Evolutionary conservation across 2,797 vertebrate species (phyloP), one percentile per base, ranked within the genome.

Genomic region (Myotis pilosus): DNA sequence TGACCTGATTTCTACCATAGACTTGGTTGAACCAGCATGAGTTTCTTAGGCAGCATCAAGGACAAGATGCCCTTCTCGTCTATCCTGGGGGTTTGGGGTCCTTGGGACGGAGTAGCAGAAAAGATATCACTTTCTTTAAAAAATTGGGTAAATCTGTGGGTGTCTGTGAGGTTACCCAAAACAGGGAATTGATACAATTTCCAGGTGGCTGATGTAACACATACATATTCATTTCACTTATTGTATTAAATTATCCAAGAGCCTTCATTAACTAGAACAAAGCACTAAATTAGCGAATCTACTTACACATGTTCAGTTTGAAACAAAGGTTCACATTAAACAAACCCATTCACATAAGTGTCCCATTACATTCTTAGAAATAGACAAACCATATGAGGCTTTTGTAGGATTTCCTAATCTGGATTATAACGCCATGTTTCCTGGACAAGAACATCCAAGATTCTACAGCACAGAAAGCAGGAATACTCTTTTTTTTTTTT

Each of bases 1-100:
- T 94, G 94, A 96, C 94, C 87, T 84, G 30, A 49, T 72, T 94
- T 89, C 25, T 47, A 19, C 47, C 23, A 57, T 30, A 49, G 49
- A 72, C 44, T 95, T 88, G 57, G 41, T 85, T 75, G 41, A 72
- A 44, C 16, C 20, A 80, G 49, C 19, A 62, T 28, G 53, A 69
- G 6, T 33, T 87, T 12, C 62, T 92, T 15, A n/a, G 28, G 8
- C 38, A 38, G 20, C 20, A 76, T 57, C 25, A 49, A 47, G 81
- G 64, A 84, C 68, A 64, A 13, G 20, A 49, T 33, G 41, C 13
- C 17, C 17, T 69, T 44, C 74, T 55, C 8, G 68, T 69, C 17
- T 23, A 53, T 71, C 12, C 9, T 28, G 9, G 44, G 44, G 47
- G 13, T n/a, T 79, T 36, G 44, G 69, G 13, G 51, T n/a, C 12